Percentiles rank a stretch among this genome's conserved stretches.
Evolutionary conservation across 2,888 invertebrate species (phyloP).

Genomic region (Andrena minutula): DNA sequence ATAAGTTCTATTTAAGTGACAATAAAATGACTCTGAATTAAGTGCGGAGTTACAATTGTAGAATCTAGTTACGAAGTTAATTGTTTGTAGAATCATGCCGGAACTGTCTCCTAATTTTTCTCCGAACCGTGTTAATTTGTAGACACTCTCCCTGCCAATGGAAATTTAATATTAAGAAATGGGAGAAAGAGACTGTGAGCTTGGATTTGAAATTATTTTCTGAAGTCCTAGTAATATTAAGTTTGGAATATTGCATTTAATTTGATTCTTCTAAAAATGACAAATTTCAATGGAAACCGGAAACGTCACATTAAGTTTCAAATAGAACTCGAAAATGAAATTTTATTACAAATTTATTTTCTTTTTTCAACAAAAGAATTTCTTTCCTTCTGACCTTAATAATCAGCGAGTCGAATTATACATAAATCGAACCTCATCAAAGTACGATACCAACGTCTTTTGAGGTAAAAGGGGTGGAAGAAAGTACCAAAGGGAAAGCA

Average conservation of each 20-base stretch:
- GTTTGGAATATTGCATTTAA: not conserved
- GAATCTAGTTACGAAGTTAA: not conserved
- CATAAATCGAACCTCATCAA: slow-evolving; percentile 19
- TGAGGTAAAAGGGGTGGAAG: not conserved
- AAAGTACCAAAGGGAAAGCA: not conserved
- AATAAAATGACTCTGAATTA: not conserved
- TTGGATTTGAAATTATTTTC: not conserved
- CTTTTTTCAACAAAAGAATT: not conserved
- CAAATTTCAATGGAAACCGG: no score
- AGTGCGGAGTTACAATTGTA: not conserved
- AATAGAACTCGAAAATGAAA: no score
- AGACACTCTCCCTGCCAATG: not conserved
- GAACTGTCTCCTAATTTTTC: not conserved
- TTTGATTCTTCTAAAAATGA: not conserved
- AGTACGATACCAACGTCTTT: slow-evolving; percentile 5
- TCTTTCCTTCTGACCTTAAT: not conserved
- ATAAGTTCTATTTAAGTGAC: not conserved
- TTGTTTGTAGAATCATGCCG: not conserved
- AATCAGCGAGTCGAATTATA: slow-evolving; percentile 1
- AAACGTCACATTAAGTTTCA: no score
- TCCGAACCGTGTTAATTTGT: not conserved
- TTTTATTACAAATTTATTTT: no score
- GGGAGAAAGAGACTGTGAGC: not conserved
- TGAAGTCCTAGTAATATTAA: not conserved
- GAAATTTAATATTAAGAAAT: not conserved